These are phyloP conservation scores for Oophaga sylvatica DNA, from an alignment of 2,797 vertebrate species.

Conservation along the genomic window DNA sequence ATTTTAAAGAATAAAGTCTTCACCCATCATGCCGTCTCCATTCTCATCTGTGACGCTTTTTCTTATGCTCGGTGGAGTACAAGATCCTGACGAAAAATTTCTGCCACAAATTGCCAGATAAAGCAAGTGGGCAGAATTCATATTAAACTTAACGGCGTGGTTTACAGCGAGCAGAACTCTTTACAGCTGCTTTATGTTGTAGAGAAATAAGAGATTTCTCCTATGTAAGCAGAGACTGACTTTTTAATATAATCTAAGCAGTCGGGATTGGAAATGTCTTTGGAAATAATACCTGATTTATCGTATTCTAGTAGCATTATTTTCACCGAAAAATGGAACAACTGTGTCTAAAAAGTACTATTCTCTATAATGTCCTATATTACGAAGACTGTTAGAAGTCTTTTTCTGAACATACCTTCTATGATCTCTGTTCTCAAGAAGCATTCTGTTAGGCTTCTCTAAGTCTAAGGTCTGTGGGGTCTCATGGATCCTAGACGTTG, in stretches of 20 bases:
- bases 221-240: conserved; percentile 17
- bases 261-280: neutral
- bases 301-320: neutral
- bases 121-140: conserved; percentile 59
- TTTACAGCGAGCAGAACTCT: conserved; percentile 47
- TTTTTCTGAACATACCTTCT: neutral
- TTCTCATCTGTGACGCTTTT: conserved; percentile 38
- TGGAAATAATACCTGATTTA: conserved; percentile 5
- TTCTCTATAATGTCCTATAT: too few species aligned
- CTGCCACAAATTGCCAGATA: conserved; percentile 56
- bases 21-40: conserved; percentile 35
- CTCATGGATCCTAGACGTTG: too few species aligned
- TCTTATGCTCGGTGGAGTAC: conserved; percentile 18
- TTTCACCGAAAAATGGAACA: neutral
- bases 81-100: conserved; percentile 54
- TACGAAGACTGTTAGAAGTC: neutral
- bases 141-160: conserved; percentile 60
- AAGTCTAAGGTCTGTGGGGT: too few species aligned
- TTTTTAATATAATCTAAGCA: conserved; percentile 19
- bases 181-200: conserved; percentile 51
- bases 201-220: conserved; percentile 25
- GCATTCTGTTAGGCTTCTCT: too few species aligned
- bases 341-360: neutral
- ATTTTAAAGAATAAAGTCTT: conserved; percentile 46
- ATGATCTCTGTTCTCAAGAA: neutral